Evolutionary conservation across 2,888 invertebrate genomes (phyloP).

Genomic region (Dasypogon diadema): DNA sequence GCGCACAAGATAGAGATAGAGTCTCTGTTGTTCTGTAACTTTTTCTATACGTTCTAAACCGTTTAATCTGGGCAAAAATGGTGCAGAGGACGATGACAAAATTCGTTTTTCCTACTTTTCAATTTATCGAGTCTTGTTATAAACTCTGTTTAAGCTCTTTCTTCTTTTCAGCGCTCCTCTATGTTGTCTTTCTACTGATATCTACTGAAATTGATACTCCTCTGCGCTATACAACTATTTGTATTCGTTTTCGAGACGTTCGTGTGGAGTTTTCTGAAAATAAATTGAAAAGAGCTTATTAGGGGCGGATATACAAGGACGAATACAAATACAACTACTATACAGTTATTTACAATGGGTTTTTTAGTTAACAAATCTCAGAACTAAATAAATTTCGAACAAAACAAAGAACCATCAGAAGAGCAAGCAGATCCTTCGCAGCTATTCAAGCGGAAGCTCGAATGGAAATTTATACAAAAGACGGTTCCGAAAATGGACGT

Average conservation of each 20-base stretch:
- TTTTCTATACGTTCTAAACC: neutral
- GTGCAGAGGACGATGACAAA: constrained; percentile 26
- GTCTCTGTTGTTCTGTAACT: constrained; percentile 24
- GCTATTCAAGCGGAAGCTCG: neutral
- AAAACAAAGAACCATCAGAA: constrained; percentile 4
- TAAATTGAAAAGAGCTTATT: constrained; percentile 48
- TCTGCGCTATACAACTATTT: constrained; percentile 51
- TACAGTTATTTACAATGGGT: constrained; percentile 26
- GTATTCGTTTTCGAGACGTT: constrained; percentile 57
- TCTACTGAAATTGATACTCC: neutral
- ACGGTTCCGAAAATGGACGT: too few species aligned
- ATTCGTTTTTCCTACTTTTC: constrained; percentile 54
- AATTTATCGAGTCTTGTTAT: constrained; percentile 52
- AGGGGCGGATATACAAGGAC: constrained; percentile 14
- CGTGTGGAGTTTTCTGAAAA: constrained; percentile 56
- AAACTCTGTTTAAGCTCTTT: constrained; percentile 30
- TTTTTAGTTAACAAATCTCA: constrained; percentile 42
- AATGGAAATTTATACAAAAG: neutral
- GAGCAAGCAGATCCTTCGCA: neutral
- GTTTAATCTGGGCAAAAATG: constrained; percentile 31
- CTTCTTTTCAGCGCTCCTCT: constrained; percentile 34
- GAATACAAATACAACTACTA: neutral
- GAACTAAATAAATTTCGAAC: constrained; percentile 28
- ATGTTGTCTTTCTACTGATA: constrained; percentile 29
- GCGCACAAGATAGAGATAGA: constrained; percentile 27